Conservation (phyloP, 1,140 invertebrate species). For the Drosophila ironensis region DNA sequence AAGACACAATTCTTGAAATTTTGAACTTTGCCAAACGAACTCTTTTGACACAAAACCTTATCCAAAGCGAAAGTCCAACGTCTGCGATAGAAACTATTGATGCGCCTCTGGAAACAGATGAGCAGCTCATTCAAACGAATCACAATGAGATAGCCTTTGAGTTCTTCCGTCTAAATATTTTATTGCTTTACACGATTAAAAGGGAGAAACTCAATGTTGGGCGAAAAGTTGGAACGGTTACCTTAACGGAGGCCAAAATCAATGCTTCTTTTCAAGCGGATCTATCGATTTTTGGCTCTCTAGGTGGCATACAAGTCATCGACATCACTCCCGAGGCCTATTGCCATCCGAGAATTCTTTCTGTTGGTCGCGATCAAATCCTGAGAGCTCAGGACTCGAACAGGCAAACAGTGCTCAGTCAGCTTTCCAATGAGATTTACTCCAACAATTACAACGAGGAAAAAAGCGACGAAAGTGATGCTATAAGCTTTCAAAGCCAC, state of each 20-base stretch:
- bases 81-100: conserved; percentile 10
- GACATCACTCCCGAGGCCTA: conserved; percentile 93
- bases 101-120: conserved; percentile 17
- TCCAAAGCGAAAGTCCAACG: conserved; percentile 50
- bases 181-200: conserved; percentile 90
- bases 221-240: conserved; percentile 96
- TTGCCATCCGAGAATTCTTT: conserved; percentile 92
- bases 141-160: conserved; percentile 92
- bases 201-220: conserved; percentile 88
- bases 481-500: conserved; percentile 87
- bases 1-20: conserved; percentile 96
- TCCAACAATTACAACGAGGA: conserved; percentile 59
- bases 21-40: conserved; percentile 92
- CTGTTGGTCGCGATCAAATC: conserved; percentile 89
- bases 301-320: conserved; percentile 95
- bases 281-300: conserved; percentile 89
- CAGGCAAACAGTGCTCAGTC: conserved; percentile 61
- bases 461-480: conserved; percentile 78
- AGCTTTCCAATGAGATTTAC: conserved; percentile 83
- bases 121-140: conserved; percentile 10
- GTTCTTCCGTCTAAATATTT: conserved; percentile 94
- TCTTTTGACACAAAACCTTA: conserved; percentile 83
- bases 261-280: conserved; percentile 90
- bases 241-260: conserved; percentile 94
- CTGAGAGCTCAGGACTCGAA: conserved; percentile 77